Evolutionary conservation across 2,888 invertebrate species (phyloP).

Genomic region (Electrophaes corylata): DNA sequence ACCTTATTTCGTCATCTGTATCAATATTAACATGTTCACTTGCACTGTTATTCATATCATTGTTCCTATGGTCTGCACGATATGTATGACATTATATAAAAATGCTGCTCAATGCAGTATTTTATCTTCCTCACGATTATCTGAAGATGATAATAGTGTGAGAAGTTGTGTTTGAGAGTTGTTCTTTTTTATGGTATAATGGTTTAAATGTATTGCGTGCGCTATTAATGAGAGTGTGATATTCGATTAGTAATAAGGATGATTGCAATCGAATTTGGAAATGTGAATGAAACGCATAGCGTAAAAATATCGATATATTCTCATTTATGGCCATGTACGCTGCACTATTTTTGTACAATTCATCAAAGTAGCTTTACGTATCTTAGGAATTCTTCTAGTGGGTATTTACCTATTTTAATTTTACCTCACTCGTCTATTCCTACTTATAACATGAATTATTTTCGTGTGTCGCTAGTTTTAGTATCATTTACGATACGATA

Average conservation of each 20-base stretch:
- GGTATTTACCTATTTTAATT: slow-evolving; percentile 52
- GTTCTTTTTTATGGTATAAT: slow-evolving; percentile 25
- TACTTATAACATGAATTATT: slow-evolving; percentile 58
- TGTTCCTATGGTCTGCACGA: slow-evolving; percentile 62
- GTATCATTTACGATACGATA: slow-evolving; percentile 63
- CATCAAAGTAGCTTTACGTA: slow-evolving; percentile 59
- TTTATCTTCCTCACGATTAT: slow-evolving; percentile 3
- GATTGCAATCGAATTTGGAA: slow-evolving; percentile 65
- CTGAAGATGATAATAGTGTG: slow-evolving; percentile 1
- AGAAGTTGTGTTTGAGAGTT: background rate
- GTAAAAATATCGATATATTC: slow-evolving; percentile 55
- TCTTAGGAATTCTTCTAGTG: slow-evolving; percentile 52
- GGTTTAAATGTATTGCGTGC: slow-evolving; percentile 36
- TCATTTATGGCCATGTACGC: slow-evolving; percentile 58
- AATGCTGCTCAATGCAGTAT: background rate
- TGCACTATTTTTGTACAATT: slow-evolving; percentile 68
- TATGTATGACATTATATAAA: slow-evolving; percentile 37
- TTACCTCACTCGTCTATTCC: slow-evolving; percentile 75
- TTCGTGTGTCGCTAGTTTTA: slow-evolving; percentile 62
- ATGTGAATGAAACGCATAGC: slow-evolving; percentile 64
- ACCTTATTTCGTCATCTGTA: slow-evolving; percentile 33
- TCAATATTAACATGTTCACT: slow-evolving; percentile 45
- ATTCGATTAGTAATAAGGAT: slow-evolving; percentile 65
- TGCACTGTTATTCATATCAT: slow-evolving; percentile 38
- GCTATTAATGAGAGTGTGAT: slow-evolving; percentile 62